A percentile compares a stretch with the other conserved stretches of the same genome.
Conservation (phyloP, 2,888 invertebrate species). For the Julus scandinavius region DNA sequence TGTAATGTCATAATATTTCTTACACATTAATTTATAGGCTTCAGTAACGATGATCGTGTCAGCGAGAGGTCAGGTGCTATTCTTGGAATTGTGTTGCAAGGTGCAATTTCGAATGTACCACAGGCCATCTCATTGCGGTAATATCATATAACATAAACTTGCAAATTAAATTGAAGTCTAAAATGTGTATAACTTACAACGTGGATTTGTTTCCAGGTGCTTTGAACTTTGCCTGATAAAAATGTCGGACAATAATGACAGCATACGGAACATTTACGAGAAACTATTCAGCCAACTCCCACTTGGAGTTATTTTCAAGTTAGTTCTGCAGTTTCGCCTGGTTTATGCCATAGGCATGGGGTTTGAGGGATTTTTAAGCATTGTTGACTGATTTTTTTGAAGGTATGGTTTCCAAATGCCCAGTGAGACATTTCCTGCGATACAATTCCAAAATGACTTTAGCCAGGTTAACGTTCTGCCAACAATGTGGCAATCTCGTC, state of each 20-base stretch:
- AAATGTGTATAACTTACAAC: not conserved
- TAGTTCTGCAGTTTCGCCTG: not conserved
- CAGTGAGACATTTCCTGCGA: not conserved
- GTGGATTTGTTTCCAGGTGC: constrained; percentile 61
- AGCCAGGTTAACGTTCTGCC: constrained; percentile 39
- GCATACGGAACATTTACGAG: constrained; percentile 60
- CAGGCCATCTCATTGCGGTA: constrained; percentile 44
- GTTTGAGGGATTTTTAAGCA: not conserved
- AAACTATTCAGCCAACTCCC: constrained; percentile 51
- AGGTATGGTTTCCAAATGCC: not conserved
- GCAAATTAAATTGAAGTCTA: not conserved
- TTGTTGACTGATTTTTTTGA: not conserved
- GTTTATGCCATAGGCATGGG: not conserved
- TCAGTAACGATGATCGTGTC: not conserved
- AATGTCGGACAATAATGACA: constrained; percentile 62
- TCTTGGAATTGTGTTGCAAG: constrained; percentile 30
- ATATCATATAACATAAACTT: not conserved
- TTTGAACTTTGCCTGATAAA: constrained; percentile 65
- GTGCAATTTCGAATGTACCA: constrained; percentile 26
- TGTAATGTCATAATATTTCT: not conserved
- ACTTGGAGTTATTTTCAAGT: constrained; percentile 47
- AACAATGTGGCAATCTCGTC: constrained; percentile 63
- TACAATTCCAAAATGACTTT: not conserved
- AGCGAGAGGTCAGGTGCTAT: constrained; percentile 13
- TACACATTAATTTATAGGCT: not conserved